Conservation (phyloP, 35 echinoderm and acorn worm species). For the Lytechinus pictus region DNA sequence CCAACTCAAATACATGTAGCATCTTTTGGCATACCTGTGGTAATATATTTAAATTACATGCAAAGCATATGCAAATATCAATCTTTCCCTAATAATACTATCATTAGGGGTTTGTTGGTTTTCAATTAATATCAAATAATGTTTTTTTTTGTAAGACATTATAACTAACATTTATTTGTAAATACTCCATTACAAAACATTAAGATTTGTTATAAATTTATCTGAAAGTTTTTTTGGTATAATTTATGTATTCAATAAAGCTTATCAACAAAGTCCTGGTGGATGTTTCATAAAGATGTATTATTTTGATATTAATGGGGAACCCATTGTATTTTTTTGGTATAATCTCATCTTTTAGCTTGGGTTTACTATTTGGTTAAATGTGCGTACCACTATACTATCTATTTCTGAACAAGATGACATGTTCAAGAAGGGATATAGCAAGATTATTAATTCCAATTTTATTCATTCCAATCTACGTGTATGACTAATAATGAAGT, state of each 20-base stretch:
- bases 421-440: too few relatives aligned
- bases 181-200: neutral
- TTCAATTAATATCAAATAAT: neutral
- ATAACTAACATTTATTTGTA: neutral
- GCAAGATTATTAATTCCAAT: too few relatives aligned
- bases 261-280: too few relatives aligned
- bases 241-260: neutral
- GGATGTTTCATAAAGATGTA: too few relatives aligned
- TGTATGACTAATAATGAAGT: too few relatives aligned
- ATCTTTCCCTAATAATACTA: neutral
- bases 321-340: too few relatives aligned
- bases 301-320: too few relatives aligned
- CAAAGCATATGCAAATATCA: neutral
- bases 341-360: too few relatives aligned
- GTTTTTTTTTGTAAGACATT: neutral
- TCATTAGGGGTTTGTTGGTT: neutral
- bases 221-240: neutral
- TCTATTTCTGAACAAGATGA: too few relatives aligned
- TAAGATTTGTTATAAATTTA: neutral
- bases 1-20: neutral
- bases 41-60: neutral
- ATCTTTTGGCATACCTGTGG: neutral
- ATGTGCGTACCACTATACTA: too few relatives aligned
- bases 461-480: too few relatives aligned
- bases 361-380: too few relatives aligned